These are phyloP conservation scores for Trematomus bernacchii DNA, from an alignment of 2,797 vertebrate species.

Conservation along the genomic window DNA sequence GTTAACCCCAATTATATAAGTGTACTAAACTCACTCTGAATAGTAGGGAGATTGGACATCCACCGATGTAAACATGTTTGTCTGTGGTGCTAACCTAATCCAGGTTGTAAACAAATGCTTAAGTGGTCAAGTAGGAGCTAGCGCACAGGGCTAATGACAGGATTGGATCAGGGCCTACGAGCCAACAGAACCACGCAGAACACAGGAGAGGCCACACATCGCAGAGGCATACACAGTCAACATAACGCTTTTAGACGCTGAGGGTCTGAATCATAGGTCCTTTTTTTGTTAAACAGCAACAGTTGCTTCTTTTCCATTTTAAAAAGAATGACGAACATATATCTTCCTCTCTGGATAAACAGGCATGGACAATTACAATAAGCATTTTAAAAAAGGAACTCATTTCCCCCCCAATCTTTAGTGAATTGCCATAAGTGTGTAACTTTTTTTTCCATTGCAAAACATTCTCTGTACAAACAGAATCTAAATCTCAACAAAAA, in stretches of 20 bases:
- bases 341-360: constrained; percentile 69
- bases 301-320: constrained; percentile 60
- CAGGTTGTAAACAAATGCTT: constrained; percentile 79
- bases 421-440: constrained; percentile 61
- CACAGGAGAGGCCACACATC: constrained; percentile 68
- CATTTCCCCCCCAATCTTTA: constrained; percentile 47
- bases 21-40: constrained; percentile 53
- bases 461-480: constrained; percentile 83
- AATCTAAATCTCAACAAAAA: constrained; percentile 73
- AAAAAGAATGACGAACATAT: constrained; percentile 64
- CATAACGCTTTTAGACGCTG: constrained; percentile 58
- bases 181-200: constrained; percentile 58
- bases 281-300: constrained; percentile 67
- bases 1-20: constrained; percentile 38
- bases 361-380: constrained; percentile 80
- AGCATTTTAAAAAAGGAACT: constrained; percentile 68
- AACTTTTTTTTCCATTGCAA: constrained; percentile 72
- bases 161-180: constrained; percentile 69
- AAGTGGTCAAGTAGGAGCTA: constrained; percentile 70
- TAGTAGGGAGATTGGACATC: constrained; percentile 60
- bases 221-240: constrained; percentile 63
- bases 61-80: constrained; percentile 75
- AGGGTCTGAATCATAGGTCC: constrained; percentile 70
- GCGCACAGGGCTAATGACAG: constrained; percentile 75
- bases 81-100: constrained; percentile 66